These are phyloP conservation scores for Python bivittatus DNA, from an alignment of 2,113 vertebrate genomes.

Conservation along the genomic window DNA sequence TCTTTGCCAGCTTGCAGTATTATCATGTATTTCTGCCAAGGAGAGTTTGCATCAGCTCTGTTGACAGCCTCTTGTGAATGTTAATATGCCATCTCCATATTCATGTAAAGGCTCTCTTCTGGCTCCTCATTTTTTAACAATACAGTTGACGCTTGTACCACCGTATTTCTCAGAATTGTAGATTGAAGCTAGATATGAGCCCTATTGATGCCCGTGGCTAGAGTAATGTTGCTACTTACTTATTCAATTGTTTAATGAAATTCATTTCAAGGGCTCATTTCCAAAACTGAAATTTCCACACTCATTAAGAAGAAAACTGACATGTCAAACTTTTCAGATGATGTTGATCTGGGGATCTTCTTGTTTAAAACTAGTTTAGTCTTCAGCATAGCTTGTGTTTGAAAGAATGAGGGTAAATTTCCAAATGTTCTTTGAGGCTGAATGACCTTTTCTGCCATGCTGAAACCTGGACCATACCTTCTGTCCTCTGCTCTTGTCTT, in stretches of 20 bases:
- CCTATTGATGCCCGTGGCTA: background rate
- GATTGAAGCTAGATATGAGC: background rate
- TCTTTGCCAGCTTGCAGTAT: conserved; percentile 72
- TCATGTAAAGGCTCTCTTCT: conserved; percentile 63
- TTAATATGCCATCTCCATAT: conserved; percentile 73
- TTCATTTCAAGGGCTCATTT: conserved; percentile 21
- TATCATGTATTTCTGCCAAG: conserved; percentile 73
- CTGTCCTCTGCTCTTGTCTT: background rate
- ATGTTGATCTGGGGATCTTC: background rate
- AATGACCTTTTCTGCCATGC: background rate
- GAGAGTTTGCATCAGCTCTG: conserved; percentile 70
- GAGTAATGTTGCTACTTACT: conserved; percentile 10
- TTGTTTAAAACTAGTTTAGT: background rate
- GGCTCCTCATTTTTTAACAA: conserved; percentile 22
- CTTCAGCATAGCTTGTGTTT: background rate
- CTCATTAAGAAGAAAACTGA: conserved; percentile 33
- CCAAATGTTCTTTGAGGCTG: background rate
- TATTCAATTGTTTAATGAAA: conserved; percentile 37
- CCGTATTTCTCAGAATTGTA: conserved; percentile 27
- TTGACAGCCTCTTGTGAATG: conserved; percentile 78
- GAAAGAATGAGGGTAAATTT: background rate
- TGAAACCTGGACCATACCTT: background rate
- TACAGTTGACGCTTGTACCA: conserved; percentile 46
- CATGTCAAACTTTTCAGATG: background rate
- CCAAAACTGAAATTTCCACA: conserved; percentile 12